A percentile compares a stretch with the other conserved stretches of the same genome.
Conservation (phyloP, 2,888 invertebrate genomes). For the Dynastes maya region DNA sequence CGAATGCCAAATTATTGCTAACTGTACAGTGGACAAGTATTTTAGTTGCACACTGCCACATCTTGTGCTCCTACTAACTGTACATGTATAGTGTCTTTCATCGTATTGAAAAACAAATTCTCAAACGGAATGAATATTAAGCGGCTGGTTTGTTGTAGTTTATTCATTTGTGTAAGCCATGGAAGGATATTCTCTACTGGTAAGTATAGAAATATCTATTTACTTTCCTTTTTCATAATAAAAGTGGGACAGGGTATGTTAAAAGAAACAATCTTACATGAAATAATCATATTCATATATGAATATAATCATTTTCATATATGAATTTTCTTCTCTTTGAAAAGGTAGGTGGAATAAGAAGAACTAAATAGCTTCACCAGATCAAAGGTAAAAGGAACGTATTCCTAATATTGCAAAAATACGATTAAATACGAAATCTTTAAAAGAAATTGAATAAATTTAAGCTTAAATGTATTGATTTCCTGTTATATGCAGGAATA, state of each 20-base stretch:
- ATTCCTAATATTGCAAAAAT: no score
- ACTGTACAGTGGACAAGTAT: slow-evolving; percentile 30
- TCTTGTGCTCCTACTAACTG: slow-evolving; percentile 10
- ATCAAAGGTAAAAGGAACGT: no score
- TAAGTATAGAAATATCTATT: slow-evolving; percentile 12
- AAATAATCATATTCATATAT: no score
- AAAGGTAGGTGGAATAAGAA: no score
- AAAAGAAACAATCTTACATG: no score
- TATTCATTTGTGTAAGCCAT: slow-evolving; percentile 25
- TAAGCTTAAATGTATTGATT: no score
- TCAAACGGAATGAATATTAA: slow-evolving; percentile 41
- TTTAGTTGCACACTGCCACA: slow-evolving; percentile 30
- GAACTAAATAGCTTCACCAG: no score
- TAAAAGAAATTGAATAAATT: no score
- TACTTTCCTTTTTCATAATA: neutral
- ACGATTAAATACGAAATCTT: no score
- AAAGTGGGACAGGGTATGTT: neutral
- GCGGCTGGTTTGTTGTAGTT: slow-evolving; percentile 10
- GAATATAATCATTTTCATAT: no score
- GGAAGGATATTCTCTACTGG: slow-evolving; percentile 6
- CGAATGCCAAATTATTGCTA: slow-evolving; percentile 26
- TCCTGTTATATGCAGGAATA: no score
- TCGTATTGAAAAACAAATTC: slow-evolving; percentile 10
- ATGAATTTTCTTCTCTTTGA: no score
- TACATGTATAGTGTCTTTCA: slow-evolving; percentile 7